Percentiles rank a stretch among this genome's conserved stretches.
These are phyloP conservation scores for Acyrthosiphon pisum DNA, from an alignment of 1,140 invertebrate genomes.

Conservation along the genomic window DNA sequence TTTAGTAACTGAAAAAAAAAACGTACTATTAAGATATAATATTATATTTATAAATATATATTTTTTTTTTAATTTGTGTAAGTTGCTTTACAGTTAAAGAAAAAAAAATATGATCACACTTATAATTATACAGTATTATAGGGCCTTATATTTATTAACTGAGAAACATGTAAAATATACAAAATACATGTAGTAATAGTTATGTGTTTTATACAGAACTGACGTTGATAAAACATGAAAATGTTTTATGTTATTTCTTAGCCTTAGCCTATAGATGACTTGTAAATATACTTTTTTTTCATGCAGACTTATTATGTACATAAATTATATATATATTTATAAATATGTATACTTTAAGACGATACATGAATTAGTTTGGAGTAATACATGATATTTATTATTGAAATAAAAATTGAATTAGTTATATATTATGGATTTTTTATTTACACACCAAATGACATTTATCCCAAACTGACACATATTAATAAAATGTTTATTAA, in stretches of 20 bases:
- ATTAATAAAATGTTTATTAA: not conserved
- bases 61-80: constrained; percentile 7
- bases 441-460: not conserved
- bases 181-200: constrained; percentile 35
- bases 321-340: constrained; percentile 50
- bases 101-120: constrained; percentile 19
- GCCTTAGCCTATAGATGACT: constrained; percentile 46
- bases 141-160: constrained; percentile 30
- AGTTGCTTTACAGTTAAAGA: not conserved
- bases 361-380: constrained; percentile 44
- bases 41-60: not conserved
- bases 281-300: constrained; percentile 51
- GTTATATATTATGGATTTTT: constrained; percentile 4
- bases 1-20: not conserved
- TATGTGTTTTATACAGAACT: constrained; percentile 45
- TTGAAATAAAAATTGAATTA: constrained; percentile 52
- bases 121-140: constrained; percentile 34
- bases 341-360: constrained; percentile 51
- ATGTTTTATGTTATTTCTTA: constrained; percentile 23
- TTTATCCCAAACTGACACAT: not conserved
- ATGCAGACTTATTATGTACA: constrained; percentile 46
- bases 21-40: not conserved
- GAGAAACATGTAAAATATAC: constrained; percentile 12
- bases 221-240: not conserved
- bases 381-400: constrained; percentile 54